A percentile compares a stretch with the other conserved stretches of the same genome.
phyloP scores from a whole-genome alignment of 2,888 invertebrate genomes.

The Muscina levida region DNA sequence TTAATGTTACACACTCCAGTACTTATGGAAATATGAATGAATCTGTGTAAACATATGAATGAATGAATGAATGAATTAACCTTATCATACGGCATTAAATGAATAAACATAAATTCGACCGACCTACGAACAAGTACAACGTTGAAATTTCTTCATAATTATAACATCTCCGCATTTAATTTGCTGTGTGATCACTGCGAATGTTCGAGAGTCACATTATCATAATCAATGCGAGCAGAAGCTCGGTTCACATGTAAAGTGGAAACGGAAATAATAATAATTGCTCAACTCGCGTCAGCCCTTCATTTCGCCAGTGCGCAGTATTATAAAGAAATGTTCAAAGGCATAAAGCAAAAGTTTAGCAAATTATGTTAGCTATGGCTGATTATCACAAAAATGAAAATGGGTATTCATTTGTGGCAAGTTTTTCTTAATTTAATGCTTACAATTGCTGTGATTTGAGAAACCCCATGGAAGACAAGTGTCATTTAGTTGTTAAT shows the following conservation, averaged over 20 bases:
- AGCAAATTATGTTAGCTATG: constrained; percentile 16
- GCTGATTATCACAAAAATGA: not conserved
- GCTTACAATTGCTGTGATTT: not conserved
- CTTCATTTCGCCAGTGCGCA: constrained; percentile 18
- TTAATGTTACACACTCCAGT: not conserved
- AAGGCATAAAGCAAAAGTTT: not conserved
- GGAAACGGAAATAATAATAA: constrained; percentile 49
- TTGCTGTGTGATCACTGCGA: not conserved
- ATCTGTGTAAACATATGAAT: not conserved
- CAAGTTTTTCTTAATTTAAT: not conserved
- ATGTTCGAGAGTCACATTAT: constrained; percentile 28
- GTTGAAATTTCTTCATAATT: constrained; percentile 17
- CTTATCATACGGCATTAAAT: constrained; percentile 24
- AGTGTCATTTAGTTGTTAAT: not conserved
- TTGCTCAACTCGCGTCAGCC: constrained; percentile 13
- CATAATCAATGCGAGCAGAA: not conserved
- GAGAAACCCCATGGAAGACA: not conserved
- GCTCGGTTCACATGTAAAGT: not conserved
- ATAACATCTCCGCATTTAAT: constrained; percentile 35
- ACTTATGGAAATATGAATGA: not conserved
- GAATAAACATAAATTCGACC: constrained; percentile 25
- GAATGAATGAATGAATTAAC: constrained; percentile 23
- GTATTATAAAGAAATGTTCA: too few relatives aligned
- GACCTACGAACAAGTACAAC: not conserved
- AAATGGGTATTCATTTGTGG: not conserved